Percentiles rank a stretch among this genome's conserved stretches.
phyloP scores from a whole-genome alignment of 2,113 vertebrate genomes.

The Pelvicachromis taeniatus region DNA sequence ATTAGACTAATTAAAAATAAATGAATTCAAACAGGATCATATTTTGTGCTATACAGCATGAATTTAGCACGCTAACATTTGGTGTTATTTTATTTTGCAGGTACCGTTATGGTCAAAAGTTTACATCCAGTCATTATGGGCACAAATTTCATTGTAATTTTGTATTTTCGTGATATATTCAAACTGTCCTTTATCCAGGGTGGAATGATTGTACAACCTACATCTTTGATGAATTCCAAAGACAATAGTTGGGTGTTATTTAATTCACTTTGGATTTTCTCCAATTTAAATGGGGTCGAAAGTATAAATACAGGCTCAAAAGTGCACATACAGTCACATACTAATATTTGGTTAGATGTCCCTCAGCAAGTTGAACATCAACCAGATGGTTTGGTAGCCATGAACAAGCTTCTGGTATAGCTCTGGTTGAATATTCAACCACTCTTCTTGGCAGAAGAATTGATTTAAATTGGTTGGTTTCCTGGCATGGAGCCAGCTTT shows the following conservation, averaged over 20 bases:
- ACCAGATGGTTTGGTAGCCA: not conserved
- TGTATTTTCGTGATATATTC: not conserved
- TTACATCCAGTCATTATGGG: not conserved
- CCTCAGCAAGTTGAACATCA: not conserved
- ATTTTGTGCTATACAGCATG: not conserved
- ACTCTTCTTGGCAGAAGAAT: not conserved
- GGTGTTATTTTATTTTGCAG: not conserved
- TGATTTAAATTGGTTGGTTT: not conserved
- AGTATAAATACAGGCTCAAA: not conserved
- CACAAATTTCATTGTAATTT: not conserved
- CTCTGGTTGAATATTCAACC: not conserved
- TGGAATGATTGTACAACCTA: not conserved
- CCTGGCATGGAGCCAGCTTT: not conserved
- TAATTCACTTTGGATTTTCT: not conserved
- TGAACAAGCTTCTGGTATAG: not conserved
- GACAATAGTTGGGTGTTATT: not conserved
- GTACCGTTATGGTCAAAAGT: not conserved
- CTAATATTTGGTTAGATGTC: not conserved
- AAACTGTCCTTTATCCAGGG: not conserved
- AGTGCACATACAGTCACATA: not conserved
- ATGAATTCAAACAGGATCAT: not conserved
- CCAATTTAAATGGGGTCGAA: not conserved
- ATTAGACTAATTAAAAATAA: not conserved
- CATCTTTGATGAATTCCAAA: not conserved
- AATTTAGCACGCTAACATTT: not conserved